Conservation (phyloP, 2,113 vertebrate genomes). For the Nesogale talazaci region DNA sequence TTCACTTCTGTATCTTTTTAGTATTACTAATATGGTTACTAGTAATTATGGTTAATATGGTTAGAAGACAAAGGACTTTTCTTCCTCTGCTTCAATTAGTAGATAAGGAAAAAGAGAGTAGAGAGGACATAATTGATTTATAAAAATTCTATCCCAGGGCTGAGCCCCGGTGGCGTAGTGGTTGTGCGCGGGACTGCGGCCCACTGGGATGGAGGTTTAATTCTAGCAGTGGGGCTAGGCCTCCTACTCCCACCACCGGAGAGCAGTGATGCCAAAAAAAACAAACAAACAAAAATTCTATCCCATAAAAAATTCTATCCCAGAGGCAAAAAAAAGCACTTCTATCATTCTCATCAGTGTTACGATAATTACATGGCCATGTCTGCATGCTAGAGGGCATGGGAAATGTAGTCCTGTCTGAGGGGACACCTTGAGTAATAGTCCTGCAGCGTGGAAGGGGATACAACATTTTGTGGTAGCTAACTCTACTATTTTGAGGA, state of each 20-base stretch:
- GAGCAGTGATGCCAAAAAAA: too few relatives aligned
- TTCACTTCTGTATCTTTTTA: neutral
- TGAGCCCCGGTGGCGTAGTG: too few relatives aligned
- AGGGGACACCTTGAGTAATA: neutral
- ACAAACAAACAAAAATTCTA: neutral
- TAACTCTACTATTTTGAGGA: neutral
- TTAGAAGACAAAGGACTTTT: neutral
- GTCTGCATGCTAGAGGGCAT: neutral
- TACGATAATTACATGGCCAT: neutral
- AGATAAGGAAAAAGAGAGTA: neutral
- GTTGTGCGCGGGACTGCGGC: too few relatives aligned
- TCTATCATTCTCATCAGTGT: neutral
- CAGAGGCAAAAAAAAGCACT: neutral
- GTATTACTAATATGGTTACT: neutral
- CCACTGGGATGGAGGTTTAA: too few relatives aligned
- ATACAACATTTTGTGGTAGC: neutral
- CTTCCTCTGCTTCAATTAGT: neutral
- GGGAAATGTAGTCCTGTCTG: neutral
- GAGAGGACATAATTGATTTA: neutral
- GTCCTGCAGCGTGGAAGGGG: neutral
- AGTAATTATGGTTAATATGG: neutral
- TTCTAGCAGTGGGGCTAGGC: too few relatives aligned
- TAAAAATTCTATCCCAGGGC: neutral
- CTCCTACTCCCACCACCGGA: too few relatives aligned
- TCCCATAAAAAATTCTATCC: too few relatives aligned